Base-by-base conservation (phyloP, 1,140 invertebrate species). In the Panulirus ornatus region DNA sequence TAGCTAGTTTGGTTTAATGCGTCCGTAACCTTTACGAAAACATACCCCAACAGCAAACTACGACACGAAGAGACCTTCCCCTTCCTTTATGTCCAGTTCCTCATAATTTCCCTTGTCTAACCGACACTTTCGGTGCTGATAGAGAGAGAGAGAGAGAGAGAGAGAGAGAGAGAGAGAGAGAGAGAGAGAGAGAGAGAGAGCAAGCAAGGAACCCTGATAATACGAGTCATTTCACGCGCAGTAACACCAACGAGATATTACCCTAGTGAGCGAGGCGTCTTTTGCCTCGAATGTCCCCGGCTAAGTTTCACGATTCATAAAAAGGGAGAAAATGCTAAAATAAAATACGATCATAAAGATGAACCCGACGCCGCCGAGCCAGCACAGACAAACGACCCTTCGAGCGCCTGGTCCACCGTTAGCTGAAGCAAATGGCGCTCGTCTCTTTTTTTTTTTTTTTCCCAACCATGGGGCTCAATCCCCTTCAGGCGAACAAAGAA, bases 371-470 rank as follows among this genome's bases (percentile, higher is more conserved):
- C 76, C 22, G 75, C n/a, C 42, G 71, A 19, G 85, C n/a, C n/a
- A n/a, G n/a, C n/a, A n/a, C 51, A 88, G 85, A 88, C 85, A 88
- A 88, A 88, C 76, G 85, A 88, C 84, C 84, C 36, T 40, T 51
- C 30, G 44, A 88, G 76, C 85, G 47, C 34, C 73, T 47, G 36
- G n/a, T 71, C 40, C 85, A 79, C 76, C 30, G 51, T 34, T 44
- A 27, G 54, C 54, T 70, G 51, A n/a, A 54, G 85, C 81, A 81
- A 81, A 88, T 88, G 85, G 76, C 76, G 27, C 85, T 78, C 75
- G 19, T 38, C n/a, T n/a, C n/a, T n/a, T n/a, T n/a, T n/a, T n/a
- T n/a, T n/a, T n/a, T n/a, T 71, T 73, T 42, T 84, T 44, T 66
- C 83, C 83, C 66, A 71, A 40, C n/a, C n/a, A 34, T 19, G 51